These are phyloP conservation scores for Saxidomus purpurata DNA, from an alignment of 1,140 invertebrate species.

Conservation along the genomic window DNA sequence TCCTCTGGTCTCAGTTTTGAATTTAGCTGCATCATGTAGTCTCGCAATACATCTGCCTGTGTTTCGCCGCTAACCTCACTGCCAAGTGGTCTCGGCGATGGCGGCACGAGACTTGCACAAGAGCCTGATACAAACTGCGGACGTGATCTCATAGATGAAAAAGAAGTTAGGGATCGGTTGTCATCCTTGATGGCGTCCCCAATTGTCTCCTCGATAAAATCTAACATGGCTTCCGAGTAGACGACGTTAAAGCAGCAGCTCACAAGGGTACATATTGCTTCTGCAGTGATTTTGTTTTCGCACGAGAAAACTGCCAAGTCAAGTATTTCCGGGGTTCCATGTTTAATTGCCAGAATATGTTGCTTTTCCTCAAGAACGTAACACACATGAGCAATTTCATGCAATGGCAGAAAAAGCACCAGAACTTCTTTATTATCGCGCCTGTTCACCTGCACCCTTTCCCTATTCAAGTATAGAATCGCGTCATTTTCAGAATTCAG, in stretches of 20 bases:
- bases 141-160: background rate
- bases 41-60: conserved; percentile 41
- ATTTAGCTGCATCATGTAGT: conserved; percentile 60
- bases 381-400: conserved; percentile 85
- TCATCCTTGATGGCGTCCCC: conserved; percentile 27
- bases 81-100: background rate
- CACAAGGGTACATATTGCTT: conserved; percentile 81
- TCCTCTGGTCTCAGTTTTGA: conserved; percentile 62
- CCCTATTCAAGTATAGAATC: conserved; percentile 81
- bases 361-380: conserved; percentile 85
- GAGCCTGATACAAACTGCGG: conserved; percentile 29
- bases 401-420: conserved; percentile 81
- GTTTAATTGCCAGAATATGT: conserved; percentile 84
- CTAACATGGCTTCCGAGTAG: conserved; percentile 81
- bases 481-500: conserved; percentile 76
- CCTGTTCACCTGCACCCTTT: conserved; percentile 82
- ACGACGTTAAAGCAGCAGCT: conserved; percentile 83
- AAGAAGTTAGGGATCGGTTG: conserved; percentile 20
- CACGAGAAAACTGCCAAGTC: conserved; percentile 48
- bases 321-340: conserved; percentile 77
- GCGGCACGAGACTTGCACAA: background rate
- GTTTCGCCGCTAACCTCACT: conserved; percentile 31
- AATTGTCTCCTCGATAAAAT: conserved; percentile 75
- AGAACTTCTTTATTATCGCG: conserved; percentile 78
- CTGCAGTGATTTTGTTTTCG: conserved; percentile 68